phyloP scores from a whole-genome alignment of 1,140 invertebrate genomes.

The Pseudoatta argentina region DNA sequence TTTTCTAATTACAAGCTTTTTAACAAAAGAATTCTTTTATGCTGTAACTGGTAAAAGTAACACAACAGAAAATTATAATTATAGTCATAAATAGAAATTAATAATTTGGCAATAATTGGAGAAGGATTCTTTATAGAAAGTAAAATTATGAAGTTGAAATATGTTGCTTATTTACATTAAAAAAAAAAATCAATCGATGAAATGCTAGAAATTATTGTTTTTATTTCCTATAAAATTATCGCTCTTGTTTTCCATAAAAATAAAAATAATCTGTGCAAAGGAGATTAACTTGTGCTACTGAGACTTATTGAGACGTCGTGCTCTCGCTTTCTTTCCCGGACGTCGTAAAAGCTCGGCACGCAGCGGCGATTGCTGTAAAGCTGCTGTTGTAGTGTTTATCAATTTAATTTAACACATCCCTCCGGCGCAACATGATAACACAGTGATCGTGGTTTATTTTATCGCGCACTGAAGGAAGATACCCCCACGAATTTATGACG shows the following conservation, averaged over 20 bases:
- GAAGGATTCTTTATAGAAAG: not conserved
- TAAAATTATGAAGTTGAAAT: not conserved
- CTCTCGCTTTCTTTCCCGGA: not conserved
- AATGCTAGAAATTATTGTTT: not conserved
- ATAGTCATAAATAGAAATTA: not conserved
- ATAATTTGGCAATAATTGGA: not conserved
- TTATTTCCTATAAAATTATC: not conserved
- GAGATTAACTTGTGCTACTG: not conserved
- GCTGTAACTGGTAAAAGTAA: not conserved
- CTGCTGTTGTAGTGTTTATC: conserved; percentile 46
- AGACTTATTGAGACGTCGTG: not conserved
- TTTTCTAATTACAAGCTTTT: not conserved
- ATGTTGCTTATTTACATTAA: not conserved
- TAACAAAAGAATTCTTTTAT: not conserved
- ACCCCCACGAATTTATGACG: conserved; percentile 37
- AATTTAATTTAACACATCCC: conserved; percentile 56
- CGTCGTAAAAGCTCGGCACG: conserved; percentile 18
- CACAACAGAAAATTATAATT: not conserved
- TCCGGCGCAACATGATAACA: conserved; percentile 44
- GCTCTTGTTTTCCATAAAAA: not conserved
- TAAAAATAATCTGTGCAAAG: not conserved
- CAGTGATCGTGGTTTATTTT: conserved; percentile 59
- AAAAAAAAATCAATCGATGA: not conserved
- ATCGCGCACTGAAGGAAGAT: conserved; percentile 56
- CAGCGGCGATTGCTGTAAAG: conserved; percentile 51